These are phyloP conservation scores for Hippocampus comes DNA, from an alignment of 2,113 vertebrate genomes.

Conservation along the genomic window DNA sequence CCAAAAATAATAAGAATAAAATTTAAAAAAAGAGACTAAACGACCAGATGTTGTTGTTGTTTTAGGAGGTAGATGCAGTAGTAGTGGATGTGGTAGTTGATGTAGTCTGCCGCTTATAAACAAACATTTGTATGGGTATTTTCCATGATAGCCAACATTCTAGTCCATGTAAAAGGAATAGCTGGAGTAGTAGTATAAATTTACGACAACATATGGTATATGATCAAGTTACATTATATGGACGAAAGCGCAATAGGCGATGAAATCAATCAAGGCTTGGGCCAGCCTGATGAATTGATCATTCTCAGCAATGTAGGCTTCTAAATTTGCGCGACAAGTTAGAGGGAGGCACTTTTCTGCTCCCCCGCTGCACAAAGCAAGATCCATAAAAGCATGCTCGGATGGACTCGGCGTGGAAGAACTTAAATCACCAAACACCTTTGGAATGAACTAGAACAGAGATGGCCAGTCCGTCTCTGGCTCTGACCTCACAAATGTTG, in stretches of 20 bases:
- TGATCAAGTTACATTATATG: neutral
- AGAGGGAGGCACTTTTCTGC: neutral
- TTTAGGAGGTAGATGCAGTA: too few species aligned
- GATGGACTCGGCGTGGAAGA: neutral
- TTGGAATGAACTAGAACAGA: neutral
- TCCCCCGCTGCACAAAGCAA: neutral
- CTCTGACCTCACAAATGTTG: neutral
- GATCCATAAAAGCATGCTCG: conserved; percentile 2
- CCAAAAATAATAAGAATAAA: too few species aligned
- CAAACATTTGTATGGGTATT: too few species aligned
- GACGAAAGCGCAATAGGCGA: neutral
- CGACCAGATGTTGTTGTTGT: too few species aligned
- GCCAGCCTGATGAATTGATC: neutral
- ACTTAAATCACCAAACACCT: conserved; percentile 3
- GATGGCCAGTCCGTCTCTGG: neutral
- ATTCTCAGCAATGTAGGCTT: neutral
- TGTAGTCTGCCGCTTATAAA: too few species aligned
- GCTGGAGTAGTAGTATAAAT: too few species aligned
- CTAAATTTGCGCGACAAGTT: neutral
- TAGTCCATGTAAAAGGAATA: too few species aligned
- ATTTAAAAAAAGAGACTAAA: too few species aligned
- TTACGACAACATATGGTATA: neutral
- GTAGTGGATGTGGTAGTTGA: too few species aligned
- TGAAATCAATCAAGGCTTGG: neutral
- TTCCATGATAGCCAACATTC: too few species aligned